Conservation (phyloP, 2,113 vertebrate species). For the Manacus vitellinus region DNA sequence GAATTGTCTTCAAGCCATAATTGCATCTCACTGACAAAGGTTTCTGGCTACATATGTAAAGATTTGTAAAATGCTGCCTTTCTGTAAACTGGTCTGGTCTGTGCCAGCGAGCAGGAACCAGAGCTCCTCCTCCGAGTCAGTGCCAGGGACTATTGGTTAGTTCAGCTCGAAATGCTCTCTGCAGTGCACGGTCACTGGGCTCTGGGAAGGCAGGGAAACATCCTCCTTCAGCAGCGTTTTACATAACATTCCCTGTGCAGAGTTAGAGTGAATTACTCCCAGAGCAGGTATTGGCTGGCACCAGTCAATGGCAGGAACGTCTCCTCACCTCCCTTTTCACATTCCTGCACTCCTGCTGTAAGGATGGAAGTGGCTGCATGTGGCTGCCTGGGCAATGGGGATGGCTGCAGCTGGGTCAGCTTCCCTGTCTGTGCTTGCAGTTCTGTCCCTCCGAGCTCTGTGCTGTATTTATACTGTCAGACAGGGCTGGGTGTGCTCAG, state of each 20-base stretch:
- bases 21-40: conserved; percentile 25
- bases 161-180: conserved; percentile 2
- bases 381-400: neutral
- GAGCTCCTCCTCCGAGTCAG: conserved; percentile 26
- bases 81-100: conserved; percentile 14
- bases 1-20: conserved; percentile 30
- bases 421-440: neutral
- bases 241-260: neutral
- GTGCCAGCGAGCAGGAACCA: conserved; percentile 42
- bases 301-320: neutral
- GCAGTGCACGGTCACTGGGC: neutral
- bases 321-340: neutral
- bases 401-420: neutral
- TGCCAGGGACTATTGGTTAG: neutral
- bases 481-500: neutral
- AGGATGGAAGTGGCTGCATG: neutral
- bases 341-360: neutral
- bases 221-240: neutral
- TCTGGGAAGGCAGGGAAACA: neutral
- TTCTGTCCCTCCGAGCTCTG: neutral
- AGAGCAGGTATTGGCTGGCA: neutral
- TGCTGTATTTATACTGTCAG: neutral
- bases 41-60: conserved; percentile 38
- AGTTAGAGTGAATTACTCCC: neutral
- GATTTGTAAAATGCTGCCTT: conserved; percentile 20